Percentiles rank a stretch among this genome's conserved stretches.
Conservation (phyloP, 2,113 vertebrate species). For the Lasiurus cinereus region DNA sequence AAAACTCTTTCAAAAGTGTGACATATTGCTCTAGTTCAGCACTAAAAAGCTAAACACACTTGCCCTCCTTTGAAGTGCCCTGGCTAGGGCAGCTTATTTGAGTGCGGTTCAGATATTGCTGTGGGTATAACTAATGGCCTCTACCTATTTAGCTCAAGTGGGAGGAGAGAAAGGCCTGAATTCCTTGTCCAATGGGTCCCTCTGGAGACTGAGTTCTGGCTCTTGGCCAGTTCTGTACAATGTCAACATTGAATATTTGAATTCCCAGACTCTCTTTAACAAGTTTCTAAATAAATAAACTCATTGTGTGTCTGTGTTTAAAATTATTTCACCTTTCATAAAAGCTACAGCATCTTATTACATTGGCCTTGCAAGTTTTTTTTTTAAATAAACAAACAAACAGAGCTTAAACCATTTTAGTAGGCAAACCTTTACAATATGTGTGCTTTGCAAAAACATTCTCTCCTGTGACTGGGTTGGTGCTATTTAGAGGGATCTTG, state of each 20-base stretch:
- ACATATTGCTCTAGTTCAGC: slow-evolving; percentile 88
- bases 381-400: slow-evolving; percentile 86
- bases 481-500: slow-evolving; percentile 43
- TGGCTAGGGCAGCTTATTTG: slow-evolving; percentile 87
- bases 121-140: slow-evolving; percentile 91
- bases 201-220: slow-evolving; percentile 90
- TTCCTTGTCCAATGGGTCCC: slow-evolving; percentile 88
- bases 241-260: slow-evolving; percentile 99
- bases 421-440: slow-evolving; percentile 59
- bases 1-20: slow-evolving; percentile 90
- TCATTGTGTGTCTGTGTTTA: slow-evolving; percentile 95
- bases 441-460: slow-evolving; percentile 60
- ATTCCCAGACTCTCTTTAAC: slow-evolving; percentile 99
- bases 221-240: slow-evolving; percentile 94
- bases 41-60: slow-evolving; percentile 91
- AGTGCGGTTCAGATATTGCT: slow-evolving; percentile 88
- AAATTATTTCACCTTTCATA: slow-evolving; percentile 92
- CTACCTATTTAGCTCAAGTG: slow-evolving; percentile 90
- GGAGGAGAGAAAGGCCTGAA: slow-evolving; percentile 89
- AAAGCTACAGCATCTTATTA: slow-evolving; percentile 89
- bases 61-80: slow-evolving; percentile 89
- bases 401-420: slow-evolving; percentile 69
- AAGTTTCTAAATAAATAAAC: slow-evolving; percentile 97
- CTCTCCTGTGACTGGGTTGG: background rate
- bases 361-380: slow-evolving; percentile 82